Evolutionary conservation across 2,113 vertebrate genomes (phyloP), one percentile per base, ranked within the genome.

Genomic region (Vidua chalybeata): DNA sequence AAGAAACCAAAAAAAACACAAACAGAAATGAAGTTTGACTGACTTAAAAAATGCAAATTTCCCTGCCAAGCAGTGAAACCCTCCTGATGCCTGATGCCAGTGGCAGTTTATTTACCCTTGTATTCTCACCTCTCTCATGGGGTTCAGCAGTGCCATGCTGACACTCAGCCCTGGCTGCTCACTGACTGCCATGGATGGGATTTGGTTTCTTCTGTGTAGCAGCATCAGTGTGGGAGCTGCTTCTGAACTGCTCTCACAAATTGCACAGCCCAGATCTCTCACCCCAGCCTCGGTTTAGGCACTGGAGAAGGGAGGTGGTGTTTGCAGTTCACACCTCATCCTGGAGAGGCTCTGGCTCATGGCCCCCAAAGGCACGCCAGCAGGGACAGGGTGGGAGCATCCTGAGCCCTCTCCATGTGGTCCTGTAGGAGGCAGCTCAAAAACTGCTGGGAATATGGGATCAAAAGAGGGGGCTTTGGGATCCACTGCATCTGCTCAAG

Each of bases 391-490:
- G 35, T 24, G 41, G 49, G 37, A 95, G 15, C 49, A 31, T 27
- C 31, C 52, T 26, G 9, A 31, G 37, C 15, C 5, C n/a, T 64
- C 61, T 39, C 4, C 3, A 13, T 15, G 46, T 7, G 46, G 11
- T 68, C 14, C 8, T 14, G 48, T 6, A 55, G 39, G 43, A 81
- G 46, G 37, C 43, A 93, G 37, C 43, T 83, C 58, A 45, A 82
- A 46, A 73, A 24, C 22, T 61, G 21, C 45, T 73, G 79, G 49
- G 37, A 33, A 27, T 35, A 64, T 69, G 6, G 37, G 49, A 54
- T 61, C 0, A 0, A 69, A 61, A 0, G 0, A 77, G 37, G 27
- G 67, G n/a, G 28, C 35, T 35, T 26, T 80, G 68, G 49, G 24
- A 17, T 73, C 49, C 45, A 49, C 39, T 68, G 45, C 33, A 28